These are phyloP conservation scores for Cottus gobio DNA, from an alignment of 2,113 vertebrate species.

Conservation along the genomic window DNA sequence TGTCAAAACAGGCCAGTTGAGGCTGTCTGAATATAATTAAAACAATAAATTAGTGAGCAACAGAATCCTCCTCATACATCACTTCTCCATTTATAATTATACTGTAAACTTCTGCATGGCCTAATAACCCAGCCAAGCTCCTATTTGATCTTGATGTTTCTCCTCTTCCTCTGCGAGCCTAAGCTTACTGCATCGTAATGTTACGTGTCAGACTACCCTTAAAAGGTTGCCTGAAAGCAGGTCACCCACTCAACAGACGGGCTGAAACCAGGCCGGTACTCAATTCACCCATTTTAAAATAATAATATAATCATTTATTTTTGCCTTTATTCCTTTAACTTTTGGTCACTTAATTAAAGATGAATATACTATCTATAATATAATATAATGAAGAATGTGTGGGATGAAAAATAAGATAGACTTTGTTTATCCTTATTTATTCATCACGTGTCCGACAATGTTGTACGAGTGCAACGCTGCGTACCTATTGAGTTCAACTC, in stretches of 20 bases:
- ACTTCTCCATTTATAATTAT: neutral
- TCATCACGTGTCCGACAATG: too few species aligned
- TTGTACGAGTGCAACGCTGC: too few species aligned
- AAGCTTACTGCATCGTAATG: neutral
- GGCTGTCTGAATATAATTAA: slow-evolving; percentile 12
- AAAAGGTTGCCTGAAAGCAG: neutral
- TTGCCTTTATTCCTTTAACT: neutral
- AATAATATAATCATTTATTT: neutral
- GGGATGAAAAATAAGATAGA: neutral
- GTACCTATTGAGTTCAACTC: neutral
- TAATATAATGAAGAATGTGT: neutral
- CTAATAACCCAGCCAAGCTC: neutral
- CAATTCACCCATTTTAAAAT: neutral
- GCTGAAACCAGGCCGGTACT: neutral
- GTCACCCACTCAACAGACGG: neutral
- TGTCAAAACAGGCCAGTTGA: slow-evolving; percentile 12
- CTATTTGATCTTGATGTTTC: neutral
- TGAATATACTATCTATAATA: too few species aligned
- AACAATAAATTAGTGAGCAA: neutral
- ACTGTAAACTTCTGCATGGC: neutral
- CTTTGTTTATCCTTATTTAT: too few species aligned
- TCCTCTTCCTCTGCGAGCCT: neutral
- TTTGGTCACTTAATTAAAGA: neutral
- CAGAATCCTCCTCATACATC: neutral
- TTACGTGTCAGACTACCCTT: neutral